Evolutionary conservation across 1,140 invertebrate genomes (phyloP), one percentile per base, ranked within the genome.

Genomic region (Trachymyrmex cornetzi): DNA sequence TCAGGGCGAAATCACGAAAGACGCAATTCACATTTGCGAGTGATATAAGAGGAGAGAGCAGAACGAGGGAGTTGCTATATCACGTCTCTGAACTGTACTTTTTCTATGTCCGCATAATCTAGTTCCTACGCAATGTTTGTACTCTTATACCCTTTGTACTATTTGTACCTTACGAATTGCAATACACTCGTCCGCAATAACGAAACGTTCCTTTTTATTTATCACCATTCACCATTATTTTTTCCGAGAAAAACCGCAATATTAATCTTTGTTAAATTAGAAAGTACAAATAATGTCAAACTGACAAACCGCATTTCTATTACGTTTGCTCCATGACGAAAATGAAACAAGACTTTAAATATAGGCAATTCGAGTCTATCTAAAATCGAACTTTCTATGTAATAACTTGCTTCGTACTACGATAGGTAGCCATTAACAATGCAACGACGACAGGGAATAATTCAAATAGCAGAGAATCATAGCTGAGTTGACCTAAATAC

Each of bases 71-170:
- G 19, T 69, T 89, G 14, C 71, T 92, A 92, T 89, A 91, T 93
- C 93, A 92, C 91, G 88, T 92, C 89, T 93, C 89, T 93, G 91
- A 92, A 91, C 93, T 94, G 93, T 95, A 94, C 91, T 94, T 93
- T 94, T 95, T 94, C 93, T 93, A 94, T 95, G 94, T 95, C 94
- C 94, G 91, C 94, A 95, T 95, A 95, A 91, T 94, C 93, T 95
- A 95, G 94, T 95, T 95, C 95, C 95, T 95, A 95, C 91, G 94
- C 94, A 94, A 95, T 95, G 92, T 95, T 95, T 95, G 93, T 95
- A 95, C 93, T 95, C 94, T 95, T 94, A 94, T 95, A 95, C 92
- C 94, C 94, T 95, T 95, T 95, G 92, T 95, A 95, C 94, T 94
- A 94, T 95, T 95, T 95, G 94, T 95, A 95, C 94, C 94, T 95